Evolutionary conservation across 2,888 invertebrate species (phyloP), one percentile per base, ranked within the genome.

Genomic region (Drosophila antonietae): DNA sequence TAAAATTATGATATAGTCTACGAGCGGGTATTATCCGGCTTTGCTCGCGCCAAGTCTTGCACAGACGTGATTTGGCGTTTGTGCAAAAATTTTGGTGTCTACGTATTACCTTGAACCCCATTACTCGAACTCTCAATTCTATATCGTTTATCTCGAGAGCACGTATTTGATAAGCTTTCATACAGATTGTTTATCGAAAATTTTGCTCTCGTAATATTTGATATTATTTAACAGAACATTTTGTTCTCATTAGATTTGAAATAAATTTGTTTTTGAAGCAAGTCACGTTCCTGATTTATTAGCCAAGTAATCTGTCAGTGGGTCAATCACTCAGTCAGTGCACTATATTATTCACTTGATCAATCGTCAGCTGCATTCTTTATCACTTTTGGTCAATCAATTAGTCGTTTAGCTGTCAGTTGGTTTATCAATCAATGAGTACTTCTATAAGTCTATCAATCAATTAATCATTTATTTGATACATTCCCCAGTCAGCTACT

Each of bases 1-100:
- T 41, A 55, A 35, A 59, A 15, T 33, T 18, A 28, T 35, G 23
- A 41, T 43, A 60, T 68, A 43, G 56, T 33, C 28, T 44, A 10
- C 15, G 8, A 35, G 44, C 44, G 20, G 20, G 20, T 7, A 35
- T 35, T 57, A 57, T 3, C 57, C 33, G 57, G 44, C 57, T 57
- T 44, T 57, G 56, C 56, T 33, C 33, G 31, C 10, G 43, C 33
- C 20, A 33, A 43, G n/a, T 56, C 43, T 31, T 7, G 20, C 4
- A 9, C 28, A 55, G 18, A 55, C 55, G 55, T 57, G 33, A 20
- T 43, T 10, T 3, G 44, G 7, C 20, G 33, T 2, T 43, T 43
- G n/a, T 15, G 46, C 15, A 23, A 8, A 46, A 15, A 46, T 23
- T 7, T 7, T 0, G 46, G 28, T 46, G 23, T 46, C 46, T 23